Percentiles rank a stretch among this genome's conserved stretches.
Evolutionary conservation across 2,113 vertebrate species (phyloP).

Genomic region (Lophura nycthemera): DNA sequence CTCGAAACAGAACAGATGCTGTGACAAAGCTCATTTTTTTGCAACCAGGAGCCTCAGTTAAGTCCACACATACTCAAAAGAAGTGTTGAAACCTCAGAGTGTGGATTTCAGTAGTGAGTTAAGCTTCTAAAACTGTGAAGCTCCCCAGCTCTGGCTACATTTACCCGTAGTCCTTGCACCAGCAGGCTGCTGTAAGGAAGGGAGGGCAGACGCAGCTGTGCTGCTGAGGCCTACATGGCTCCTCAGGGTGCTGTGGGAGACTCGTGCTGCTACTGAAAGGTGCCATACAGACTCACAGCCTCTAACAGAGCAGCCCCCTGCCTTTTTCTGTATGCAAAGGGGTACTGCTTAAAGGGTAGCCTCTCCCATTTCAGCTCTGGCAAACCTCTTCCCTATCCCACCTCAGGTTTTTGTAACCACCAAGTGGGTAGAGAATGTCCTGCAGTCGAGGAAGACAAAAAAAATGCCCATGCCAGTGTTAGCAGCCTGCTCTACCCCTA

Average conservation of each 20-base stretch:
- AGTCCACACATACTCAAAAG: not conserved
- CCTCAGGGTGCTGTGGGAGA: not conserved
- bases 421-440: not conserved
- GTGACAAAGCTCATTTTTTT: not conserved
- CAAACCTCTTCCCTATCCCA: not conserved
- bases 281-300: not conserved
- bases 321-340: not conserved
- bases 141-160: not conserved
- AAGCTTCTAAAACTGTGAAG: not conserved
- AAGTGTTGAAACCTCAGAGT: not conserved
- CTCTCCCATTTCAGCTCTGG: not conserved
- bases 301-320: not conserved
- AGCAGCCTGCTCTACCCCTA: not conserved
- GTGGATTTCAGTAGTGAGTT: not conserved
- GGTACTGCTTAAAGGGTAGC: not conserved
- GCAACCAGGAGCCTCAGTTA: not conserved
- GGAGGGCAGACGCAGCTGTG: not conserved
- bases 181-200: fast-evolving
- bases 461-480: fast-evolving
- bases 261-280: fast-evolving
- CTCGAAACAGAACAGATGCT: not conserved
- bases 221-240: not conserved
- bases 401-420: not conserved
- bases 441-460: not conserved
- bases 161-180: not conserved